These are phyloP conservation scores for Strix aluco DNA, from an alignment of 2,113 vertebrate species.

Conservation along the genomic window DNA sequence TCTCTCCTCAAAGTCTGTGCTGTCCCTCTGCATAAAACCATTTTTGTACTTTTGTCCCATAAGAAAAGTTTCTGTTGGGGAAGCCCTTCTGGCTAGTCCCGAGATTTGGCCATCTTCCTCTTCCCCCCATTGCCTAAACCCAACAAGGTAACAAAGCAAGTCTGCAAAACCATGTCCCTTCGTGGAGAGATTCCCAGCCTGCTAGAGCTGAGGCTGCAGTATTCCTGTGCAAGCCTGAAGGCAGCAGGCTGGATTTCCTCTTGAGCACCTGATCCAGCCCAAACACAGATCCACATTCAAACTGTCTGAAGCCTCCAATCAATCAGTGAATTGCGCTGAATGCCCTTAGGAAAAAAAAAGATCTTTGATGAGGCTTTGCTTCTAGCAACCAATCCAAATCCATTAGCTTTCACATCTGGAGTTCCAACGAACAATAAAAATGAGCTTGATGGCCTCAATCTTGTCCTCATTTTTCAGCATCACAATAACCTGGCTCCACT, in stretches of 20 bases:
- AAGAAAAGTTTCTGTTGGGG: neutral
- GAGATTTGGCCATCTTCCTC: neutral
- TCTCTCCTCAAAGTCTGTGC: neutral
- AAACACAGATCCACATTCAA: slow-evolving; percentile 66
- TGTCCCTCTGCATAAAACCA: neutral
- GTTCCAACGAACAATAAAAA: slow-evolving; percentile 75
- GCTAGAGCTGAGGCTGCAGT: slow-evolving; percentile 21
- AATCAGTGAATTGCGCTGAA: slow-evolving; percentile 77
- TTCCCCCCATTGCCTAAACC: neutral
- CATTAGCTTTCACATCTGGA: slow-evolving; percentile 79
- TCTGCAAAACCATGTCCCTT: neutral
- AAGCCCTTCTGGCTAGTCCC: neutral
- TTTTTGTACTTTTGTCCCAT: neutral
- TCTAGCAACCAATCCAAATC: slow-evolving; percentile 75
- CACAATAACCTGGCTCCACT: slow-evolving; percentile 71
- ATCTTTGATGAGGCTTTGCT: slow-evolving; percentile 75
- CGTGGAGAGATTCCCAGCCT: neutral
- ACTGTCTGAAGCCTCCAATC: slow-evolving; percentile 67
- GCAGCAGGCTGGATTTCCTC: slow-evolving; percentile 58
- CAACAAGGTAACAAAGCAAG: neutral
- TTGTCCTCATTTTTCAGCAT: slow-evolving; percentile 78
- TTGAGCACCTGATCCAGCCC: slow-evolving; percentile 22
- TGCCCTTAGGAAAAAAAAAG: slow-evolving; percentile 72
- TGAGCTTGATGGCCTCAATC: slow-evolving; percentile 76
- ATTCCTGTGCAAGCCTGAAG: neutral